Base-by-base conservation (phyloP, 2,888 invertebrate species). In the Anthophora plumipes region DNA sequence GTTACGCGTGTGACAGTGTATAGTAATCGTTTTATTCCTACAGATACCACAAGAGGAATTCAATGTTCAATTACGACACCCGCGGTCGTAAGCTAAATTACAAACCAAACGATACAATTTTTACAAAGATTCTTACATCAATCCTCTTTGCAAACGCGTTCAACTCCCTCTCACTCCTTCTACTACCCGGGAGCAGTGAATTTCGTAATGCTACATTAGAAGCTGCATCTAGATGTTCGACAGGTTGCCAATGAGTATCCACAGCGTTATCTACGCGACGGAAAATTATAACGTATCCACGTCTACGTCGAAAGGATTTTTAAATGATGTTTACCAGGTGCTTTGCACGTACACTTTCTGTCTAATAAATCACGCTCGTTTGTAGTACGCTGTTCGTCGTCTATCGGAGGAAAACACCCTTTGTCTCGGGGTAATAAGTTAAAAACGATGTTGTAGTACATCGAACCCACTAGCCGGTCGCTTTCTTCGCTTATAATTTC, bases 401-500 rank as follows among this genome's bases (percentile, higher is more conserved):
- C 37, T 43, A 39, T 22, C 25, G 39, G 43, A 31, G 31, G 31
- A 4, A 31, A 61, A 69, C 22, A 60, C 48, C 60, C 67, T 74
- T 74, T 77, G 72, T 77, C 68, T 73, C 63, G 64, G 50, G 48
- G 63, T 77, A 84, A 84, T 71, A 73, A 84, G 79, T 79, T 73
- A 50, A 71, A 75, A 31, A 66, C 52, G 54, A 61, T 14, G 75
- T 66, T 55, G 61, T 72, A 48, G 77, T 77, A 59, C 82, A 50
- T 77, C 86, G 82, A 84, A 77, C 82, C 59, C 60, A 37, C 20
- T 4, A 46, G 55, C 4, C 2, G 52, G 68, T 46, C 75, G 75
- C 78, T 76, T 74, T 79, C 79, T 84, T 82, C 70, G 85, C 87
- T 85, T 83, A 73, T 86, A 85, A 85, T 86, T 85, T 83, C 69